These are phyloP conservation scores for Ernsta delagoae DNA, from an alignment of 2,888 invertebrate genomes.

Conservation along the genomic window DNA sequence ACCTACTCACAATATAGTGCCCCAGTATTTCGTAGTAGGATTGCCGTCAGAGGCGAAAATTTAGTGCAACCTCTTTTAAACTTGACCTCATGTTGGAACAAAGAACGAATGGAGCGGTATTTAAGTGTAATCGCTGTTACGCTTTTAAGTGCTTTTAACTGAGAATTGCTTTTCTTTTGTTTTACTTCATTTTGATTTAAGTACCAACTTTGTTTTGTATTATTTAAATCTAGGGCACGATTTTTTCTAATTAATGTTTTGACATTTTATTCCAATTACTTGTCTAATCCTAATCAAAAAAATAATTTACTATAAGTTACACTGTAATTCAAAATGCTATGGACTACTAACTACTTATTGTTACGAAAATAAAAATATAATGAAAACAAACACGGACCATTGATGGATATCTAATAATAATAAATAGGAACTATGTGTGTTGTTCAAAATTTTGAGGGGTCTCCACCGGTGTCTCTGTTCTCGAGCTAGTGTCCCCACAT, in stretches of 20 bases:
- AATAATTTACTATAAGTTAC: no score
- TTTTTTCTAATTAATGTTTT: background rate
- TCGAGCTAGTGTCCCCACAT: slow-evolving; percentile 45
- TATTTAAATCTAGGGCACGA: background rate
- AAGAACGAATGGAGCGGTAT: slow-evolving; percentile 46
- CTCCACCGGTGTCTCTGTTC: slow-evolving; percentile 33
- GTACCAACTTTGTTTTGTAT: background rate
- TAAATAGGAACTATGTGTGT: no score
- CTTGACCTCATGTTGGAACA: slow-evolving; percentile 64
- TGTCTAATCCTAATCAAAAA: no score
- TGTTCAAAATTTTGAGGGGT: background rate
- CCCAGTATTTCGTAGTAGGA: slow-evolving; percentile 63
- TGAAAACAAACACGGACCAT: no score
- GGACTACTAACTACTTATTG: no score
- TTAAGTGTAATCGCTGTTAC: slow-evolving; percentile 27
- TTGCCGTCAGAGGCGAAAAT: slow-evolving; percentile 68
- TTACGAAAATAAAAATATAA: no score
- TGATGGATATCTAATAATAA: no score
- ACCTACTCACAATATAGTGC: slow-evolving; percentile 63
- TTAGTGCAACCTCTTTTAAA: slow-evolving; percentile 75
- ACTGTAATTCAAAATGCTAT: no score
- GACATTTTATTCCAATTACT: background rate
- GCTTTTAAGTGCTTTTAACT: slow-evolving; percentile 26
- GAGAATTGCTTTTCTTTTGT: slow-evolving; percentile 13
- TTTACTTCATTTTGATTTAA: background rate